Evolutionary conservation across 2,113 vertebrate genomes (phyloP), one percentile per base, ranked within the genome.

Genomic region (Heteronetta atricapilla): DNA sequence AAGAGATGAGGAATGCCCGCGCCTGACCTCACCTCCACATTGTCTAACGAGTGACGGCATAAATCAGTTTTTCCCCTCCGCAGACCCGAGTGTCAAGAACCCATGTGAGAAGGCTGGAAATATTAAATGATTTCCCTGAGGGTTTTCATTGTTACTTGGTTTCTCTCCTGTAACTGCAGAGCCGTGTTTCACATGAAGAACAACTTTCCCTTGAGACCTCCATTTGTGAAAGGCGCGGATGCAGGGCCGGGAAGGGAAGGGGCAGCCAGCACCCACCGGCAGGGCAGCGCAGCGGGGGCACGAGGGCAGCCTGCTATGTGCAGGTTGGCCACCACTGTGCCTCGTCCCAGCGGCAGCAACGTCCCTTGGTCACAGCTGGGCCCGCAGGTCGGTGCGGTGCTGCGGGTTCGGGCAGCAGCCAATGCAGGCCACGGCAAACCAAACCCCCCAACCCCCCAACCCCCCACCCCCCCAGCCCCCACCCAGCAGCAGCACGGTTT

Each of bases 11-110:
- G 94, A 86, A 97, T 97, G 96, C 95, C 92, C 69, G n/a, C 4
- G 95, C 82, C 96, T 96, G 97, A 97, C 98, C 96, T 97, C 96
- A 96, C 97, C 97, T 98, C 95, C 94, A 63, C 97, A 93, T 85
- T 91, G 95, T 95, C 97, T 89, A 88, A 97, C 8, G 64, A 66
- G 96, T 58, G 93, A 46, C 26, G 40, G 94, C 89, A 97, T 98
- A 97, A 98, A 98, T 98, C 97, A 98, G 96, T 25, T 90, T 78
- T 84, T 82, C 94, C 93, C 91, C 90, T 95, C 94, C 18, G 70
- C 91, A 93, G 94, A 91, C 84, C 89, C 2, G 11, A 75, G 94
- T 87, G 95, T 94, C 96, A 89, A 94, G 92, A 93, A 86, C 87
- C 78, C 95, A 28, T 78, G 96, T 95, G 97, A 97, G 85, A 95